Base-by-base conservation (phyloP, 2,113 vertebrate genomes). In the Epinephelus moara region DNA sequence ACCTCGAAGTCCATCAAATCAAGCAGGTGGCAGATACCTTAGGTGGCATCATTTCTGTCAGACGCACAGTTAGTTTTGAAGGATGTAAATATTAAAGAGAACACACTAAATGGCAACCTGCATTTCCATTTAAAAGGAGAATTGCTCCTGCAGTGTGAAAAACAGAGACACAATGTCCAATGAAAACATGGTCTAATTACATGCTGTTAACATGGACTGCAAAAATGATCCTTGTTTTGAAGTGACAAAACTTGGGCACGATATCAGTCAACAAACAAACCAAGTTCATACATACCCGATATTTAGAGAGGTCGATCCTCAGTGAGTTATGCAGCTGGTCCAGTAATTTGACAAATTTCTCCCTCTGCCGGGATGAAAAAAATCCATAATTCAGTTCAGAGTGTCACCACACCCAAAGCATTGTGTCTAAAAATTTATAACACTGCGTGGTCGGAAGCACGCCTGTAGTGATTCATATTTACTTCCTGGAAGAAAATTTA, bases 241-340 rank as follows among this genome's bases (percentile, higher is more conserved):
- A 53, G 37, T 47, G 23, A 63, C 61, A 57, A 37, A 53, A n/a
- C 42, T 13, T 42, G 50, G 12, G 68, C 23, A 53, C 53, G 40
- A 66, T 40, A n/a, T 37, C 25, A 4, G 33, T 18, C 4, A 30
- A 62, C 25, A 70, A 53, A 75, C 57, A 68, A 21, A 69, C 6
- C 37, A 61, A 47, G 5, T 9, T 60, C 37, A 56, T 73, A 96
- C 97, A 57, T 96, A 99, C 98, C 94, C 98, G 96, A 71, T 99
- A 99, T 87, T 99, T 99, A 23, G 98, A 99, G 30, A 99, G 96
- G 89, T 99, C 98, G 42, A 99, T 99, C 95, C 98, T 96, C 89
- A 99, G 91, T 19, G 98, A 99, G 92, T 99, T 99, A 88, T 99
- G 98, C 82, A 99, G 91, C 74, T 99, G 98, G 93, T 99, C 98